Percentiles rank a stretch among this genome's conserved stretches.
phyloP scores from a whole-genome alignment of 2,888 invertebrate species.

The Pterostichus madidus region DNA sequence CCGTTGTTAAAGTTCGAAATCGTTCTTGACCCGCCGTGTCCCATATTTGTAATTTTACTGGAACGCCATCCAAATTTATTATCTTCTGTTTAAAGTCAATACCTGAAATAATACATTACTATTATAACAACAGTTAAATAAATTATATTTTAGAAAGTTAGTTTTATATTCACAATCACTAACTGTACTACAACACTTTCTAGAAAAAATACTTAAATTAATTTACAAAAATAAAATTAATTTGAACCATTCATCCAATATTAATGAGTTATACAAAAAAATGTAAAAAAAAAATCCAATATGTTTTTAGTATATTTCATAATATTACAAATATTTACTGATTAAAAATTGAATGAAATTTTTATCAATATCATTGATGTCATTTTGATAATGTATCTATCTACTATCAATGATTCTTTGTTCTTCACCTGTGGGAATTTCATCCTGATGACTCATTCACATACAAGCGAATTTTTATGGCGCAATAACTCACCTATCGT shows the following conservation, averaged over 20 bases:
- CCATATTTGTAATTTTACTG: conserved; percentile 92
- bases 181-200: not conserved
- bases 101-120: conserved; percentile 79
- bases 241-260: not conserved
- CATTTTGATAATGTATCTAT: not conserved
- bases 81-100: conserved; percentile 95
- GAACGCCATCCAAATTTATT: conserved; percentile 91
- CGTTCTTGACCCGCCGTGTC: conserved; percentile 89
- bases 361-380: not conserved
- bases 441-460: conserved; percentile 36
- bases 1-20: conserved; percentile 91
- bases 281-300: no score
- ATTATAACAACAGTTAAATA: not conserved
- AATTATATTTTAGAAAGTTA: not conserved
- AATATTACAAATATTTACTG: no score
- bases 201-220: not conserved
- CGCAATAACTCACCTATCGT: conserved; percentile 87
- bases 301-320: not conserved
- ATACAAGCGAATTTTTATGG: not conserved
- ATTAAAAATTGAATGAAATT: not conserved
- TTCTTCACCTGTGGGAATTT: conserved; percentile 1
- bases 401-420: conserved; percentile 11
- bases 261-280: not conserved
- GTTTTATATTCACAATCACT: no score
- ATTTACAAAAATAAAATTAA: not conserved